Evolutionary conservation across 1,140 invertebrate species (phyloP), one percentile per base, ranked within the genome.

Genomic region (Calliopsis andreniformis): DNA sequence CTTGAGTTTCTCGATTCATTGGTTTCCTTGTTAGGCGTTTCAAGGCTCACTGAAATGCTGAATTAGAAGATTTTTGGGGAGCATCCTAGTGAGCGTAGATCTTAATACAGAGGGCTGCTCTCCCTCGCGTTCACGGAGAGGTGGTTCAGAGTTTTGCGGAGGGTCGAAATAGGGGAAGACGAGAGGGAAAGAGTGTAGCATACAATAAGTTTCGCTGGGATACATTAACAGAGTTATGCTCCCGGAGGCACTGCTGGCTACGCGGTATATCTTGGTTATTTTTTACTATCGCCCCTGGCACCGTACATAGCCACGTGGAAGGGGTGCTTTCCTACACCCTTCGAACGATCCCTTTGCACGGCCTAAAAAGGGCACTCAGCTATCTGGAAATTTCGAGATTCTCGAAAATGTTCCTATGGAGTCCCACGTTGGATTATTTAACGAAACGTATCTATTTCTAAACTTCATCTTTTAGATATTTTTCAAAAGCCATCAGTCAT

Each of bases 241-340:
- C 87, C 82, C 79, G 67, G 64, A 86, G 86, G 86, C 83, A 78
- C 64, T 79, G 62, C 79, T 73, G 70, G 79, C 75, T 77, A 32
- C 80, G 83, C 81, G 53, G 87, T 90, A 89, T 89, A 89, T 89
- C 89, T 86, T 87, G 80, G 76, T 89, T 89, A 89, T 89, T 90
- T 90, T 89, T 89, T 89, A 87, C 88, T 84, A 88, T 79, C 79
- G 76, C 82, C 78, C 78, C 81, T 77, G 79, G 78, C 80, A 82
- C 82, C 78, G 64, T 42, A 43, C 47, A 67, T 18, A 68, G 43
- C 28, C 62, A 69, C 43, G 49, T 55, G 63, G 72, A 83, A 83
- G 76, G 82, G 58, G 51, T 70, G 61, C 68, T 79, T n/a, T 83
- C 55, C 64, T 67, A 53, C 80, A 43, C 53, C 67, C 49, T 71